phyloP scores from a whole-genome alignment of 2,888 invertebrate species.

The Orthonychiurus folsomi region DNA sequence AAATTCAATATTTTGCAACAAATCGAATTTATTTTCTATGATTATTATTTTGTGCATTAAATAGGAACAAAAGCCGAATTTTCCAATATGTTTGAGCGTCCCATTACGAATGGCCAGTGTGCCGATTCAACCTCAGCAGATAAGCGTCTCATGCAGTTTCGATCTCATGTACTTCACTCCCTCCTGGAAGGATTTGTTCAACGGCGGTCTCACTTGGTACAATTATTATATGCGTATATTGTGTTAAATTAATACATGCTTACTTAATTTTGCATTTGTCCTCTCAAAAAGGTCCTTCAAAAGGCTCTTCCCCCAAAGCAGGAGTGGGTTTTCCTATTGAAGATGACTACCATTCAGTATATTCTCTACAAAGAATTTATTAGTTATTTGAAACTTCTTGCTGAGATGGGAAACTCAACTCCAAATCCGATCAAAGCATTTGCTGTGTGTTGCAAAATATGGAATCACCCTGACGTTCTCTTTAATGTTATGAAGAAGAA shows the following conservation, averaged over 20 bases:
- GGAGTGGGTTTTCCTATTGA: constrained; percentile 83
- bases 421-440: constrained; percentile 96
- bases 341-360: constrained; percentile 83
- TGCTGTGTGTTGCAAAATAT: constrained; percentile 96
- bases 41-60: constrained; percentile 4
- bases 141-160: constrained; percentile 82
- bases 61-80: constrained; percentile 91
- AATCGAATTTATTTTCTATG: no score
- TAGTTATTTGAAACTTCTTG: constrained; percentile 51
- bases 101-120: constrained; percentile 97
- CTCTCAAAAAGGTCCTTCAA: no score
- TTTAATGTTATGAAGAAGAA: constrained; percentile 79
- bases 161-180: constrained; percentile 92
- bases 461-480: constrained; percentile 89
- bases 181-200: constrained; percentile 93
- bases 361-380: constrained; percentile 86
- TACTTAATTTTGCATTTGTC: no score
- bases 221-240: no score
- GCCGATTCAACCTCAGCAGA: constrained; percentile 93
- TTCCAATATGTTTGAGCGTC: constrained; percentile 96
- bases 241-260: no score
- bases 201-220: constrained; percentile 82
- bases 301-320: constrained; percentile 87
- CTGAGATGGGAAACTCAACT: constrained; percentile 72
- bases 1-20: background rate